Conservation (phyloP, 37 sponge, comb jelly and placozoan species). For the Theonella swinhoei region DNA sequence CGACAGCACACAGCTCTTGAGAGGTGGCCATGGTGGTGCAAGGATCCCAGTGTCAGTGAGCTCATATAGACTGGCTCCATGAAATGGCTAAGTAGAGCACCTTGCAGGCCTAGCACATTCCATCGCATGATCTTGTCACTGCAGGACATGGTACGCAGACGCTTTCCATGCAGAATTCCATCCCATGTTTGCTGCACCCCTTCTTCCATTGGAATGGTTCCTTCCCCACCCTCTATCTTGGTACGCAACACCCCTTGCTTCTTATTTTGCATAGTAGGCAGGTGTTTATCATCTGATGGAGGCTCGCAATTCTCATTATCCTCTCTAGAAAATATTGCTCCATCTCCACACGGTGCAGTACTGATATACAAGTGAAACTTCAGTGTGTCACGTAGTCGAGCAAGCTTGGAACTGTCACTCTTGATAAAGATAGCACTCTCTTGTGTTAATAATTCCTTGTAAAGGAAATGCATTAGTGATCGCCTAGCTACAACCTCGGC, state of each 20-base stretch:
- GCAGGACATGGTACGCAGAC: constrained; percentile 95
- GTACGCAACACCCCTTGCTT: constrained; percentile 89
- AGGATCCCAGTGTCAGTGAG: constrained; percentile 89
- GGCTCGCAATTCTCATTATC: constrained; percentile 62
- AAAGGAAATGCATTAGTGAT: constrained; percentile 81
- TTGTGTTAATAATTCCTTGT: constrained; percentile 43
- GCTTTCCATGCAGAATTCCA: constrained; percentile 82
- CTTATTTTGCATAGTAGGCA: constrained; percentile 75
- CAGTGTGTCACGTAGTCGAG: constrained; percentile 36
- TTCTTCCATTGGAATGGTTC: constrained; percentile 85
- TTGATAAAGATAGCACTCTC: constrained; percentile 17
- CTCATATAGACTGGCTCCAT: constrained; percentile 86
- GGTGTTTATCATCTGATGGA: constrained; percentile 45
- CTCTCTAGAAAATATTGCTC: constrained; percentile 86
- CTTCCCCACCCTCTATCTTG: constrained; percentile 97
- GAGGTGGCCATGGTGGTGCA: constrained; percentile 95
- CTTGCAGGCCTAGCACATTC: constrained; percentile 95
- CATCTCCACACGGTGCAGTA: constrained; percentile 97
- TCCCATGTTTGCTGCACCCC: constrained; percentile 83
- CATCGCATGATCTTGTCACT: constrained; percentile 93
- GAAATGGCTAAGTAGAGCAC: constrained; percentile 87
- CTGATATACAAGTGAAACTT: constrained; percentile 94
- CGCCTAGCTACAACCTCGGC: constrained; percentile 95
- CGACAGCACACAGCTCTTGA: constrained; percentile 97
- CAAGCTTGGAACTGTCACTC: not conserved